A percentile compares a stretch with the other conserved stretches of the same genome.
Evolutionary conservation across 2,797 vertebrate species (phyloP).

Genomic region (Enteromius radiatus): DNA sequence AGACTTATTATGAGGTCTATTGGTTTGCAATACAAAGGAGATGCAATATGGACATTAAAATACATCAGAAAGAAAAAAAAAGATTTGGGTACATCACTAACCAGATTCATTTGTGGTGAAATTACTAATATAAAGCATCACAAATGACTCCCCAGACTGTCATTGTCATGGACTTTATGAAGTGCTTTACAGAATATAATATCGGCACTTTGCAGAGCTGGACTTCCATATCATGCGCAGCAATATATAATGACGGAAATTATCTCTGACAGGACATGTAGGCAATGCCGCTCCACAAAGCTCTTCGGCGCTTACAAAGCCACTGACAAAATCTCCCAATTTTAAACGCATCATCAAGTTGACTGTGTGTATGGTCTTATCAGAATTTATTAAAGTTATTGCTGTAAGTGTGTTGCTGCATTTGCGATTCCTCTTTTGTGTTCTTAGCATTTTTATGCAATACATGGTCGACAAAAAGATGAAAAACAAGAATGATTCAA

Average conservation of each 20-base stretch:
- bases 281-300: not conserved
- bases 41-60: not conserved
- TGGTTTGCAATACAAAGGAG: not conserved
- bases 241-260: not conserved
- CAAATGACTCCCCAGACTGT: conserved; percentile 15
- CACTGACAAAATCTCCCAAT: conserved; percentile 1
- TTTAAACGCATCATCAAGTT: conserved; percentile 29
- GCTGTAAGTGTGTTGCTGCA: not conserved
- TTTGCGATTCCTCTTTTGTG: not conserved
- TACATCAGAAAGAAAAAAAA: not conserved
- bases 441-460: not conserved
- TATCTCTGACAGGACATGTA: conserved; percentile 12
- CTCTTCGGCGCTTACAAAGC: not conserved
- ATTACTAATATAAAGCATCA: not conserved
- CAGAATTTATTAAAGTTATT: not conserved
- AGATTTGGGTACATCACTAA: not conserved
- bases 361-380: conserved; percentile 29
- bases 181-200: not conserved
- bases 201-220: not conserved
- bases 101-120: not conserved
- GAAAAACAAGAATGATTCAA: not conserved
- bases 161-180: conserved; percentile 19
- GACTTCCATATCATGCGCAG: not conserved
- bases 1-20: not conserved
- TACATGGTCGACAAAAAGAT: not conserved